Base-by-base conservation (phyloP, 2,888 invertebrate species). In the Thymelicus acteon region DNA sequence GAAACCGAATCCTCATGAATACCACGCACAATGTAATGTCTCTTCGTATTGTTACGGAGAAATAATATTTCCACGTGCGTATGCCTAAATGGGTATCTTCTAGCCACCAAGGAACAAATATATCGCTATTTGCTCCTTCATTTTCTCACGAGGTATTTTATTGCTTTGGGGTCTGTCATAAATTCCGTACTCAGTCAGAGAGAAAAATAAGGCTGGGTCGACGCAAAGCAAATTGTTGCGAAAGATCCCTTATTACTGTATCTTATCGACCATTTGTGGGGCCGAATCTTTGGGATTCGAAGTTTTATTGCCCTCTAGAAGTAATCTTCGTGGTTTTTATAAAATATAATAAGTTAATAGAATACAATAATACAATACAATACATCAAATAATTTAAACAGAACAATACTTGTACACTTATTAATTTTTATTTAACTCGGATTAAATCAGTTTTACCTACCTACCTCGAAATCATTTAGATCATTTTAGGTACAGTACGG, bases 71-170 rank as follows among this genome's bases (percentile, higher is more conserved):
- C 79, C 79, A 83, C 85, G 83, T 85, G 83, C 87, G 88, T 89
- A 88, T 86, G 88, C 85, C 84, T 84, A 86, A 91, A 90, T 85
- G 88, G 85, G 84, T 86, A 85, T 86, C 87, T 85, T 85, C 86
- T 84, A 88, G 86, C 91, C 90, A 86, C 89, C 85, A 84, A 89
- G 87, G 90, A 91, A 91, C 90, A 92, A 92, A 93, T 92, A 92
- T 91, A 92, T 92, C 89, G 90, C 92, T 91, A 92, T 92, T 92
- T 91, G 90, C 91, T 89, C 92, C 91, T 93, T 92, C 93, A 93
- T 93, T 92, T 92, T 91, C 92, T 89, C 89, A 82, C 91, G 89
- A 92, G 92, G 92, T 93, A 92, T 92, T 93, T 93, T 93, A 93
- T 93, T 93, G 90, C 92, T 89, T 88, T 87, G 88, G 92, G 91